phyloP scores from a whole-genome alignment of 2,113 vertebrate genomes.

The Gracilinanus agilis region DNA sequence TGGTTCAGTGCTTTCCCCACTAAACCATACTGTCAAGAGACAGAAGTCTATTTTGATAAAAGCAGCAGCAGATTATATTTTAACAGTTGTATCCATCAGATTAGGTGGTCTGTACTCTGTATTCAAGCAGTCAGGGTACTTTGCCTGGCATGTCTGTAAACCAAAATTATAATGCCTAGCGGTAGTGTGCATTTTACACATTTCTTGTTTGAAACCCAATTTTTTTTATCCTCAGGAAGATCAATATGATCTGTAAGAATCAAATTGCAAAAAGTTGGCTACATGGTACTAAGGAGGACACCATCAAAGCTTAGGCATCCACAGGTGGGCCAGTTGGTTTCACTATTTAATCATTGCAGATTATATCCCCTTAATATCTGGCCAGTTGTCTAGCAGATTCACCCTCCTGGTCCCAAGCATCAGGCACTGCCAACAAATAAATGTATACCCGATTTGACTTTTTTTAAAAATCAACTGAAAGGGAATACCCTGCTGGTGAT shows the following conservation, averaged over 20 bases:
- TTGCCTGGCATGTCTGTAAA: not conserved
- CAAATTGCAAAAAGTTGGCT: not conserved
- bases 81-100: not conserved
- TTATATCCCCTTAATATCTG: not conserved
- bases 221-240: not conserved
- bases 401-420: not conserved
- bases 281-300: not conserved
- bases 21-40: not conserved
- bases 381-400: not conserved
- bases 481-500: rapidly evolving
- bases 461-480: not conserved
- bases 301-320: not conserved
- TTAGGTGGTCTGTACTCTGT: not conserved
- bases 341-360: not conserved
- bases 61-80: not conserved
- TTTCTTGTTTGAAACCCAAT: not conserved
- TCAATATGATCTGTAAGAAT: not conserved
- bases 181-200: not conserved
- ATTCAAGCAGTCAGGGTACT: not conserved
- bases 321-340: not conserved
- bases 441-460: too few species aligned
- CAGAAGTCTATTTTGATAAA: not conserved
- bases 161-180: not conserved
- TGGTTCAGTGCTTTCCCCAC: not conserved
- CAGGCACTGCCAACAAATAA: not conserved